Conservation (phyloP, 2,888 invertebrate genomes). For the Aporophyla lueneburgensis region DNA sequence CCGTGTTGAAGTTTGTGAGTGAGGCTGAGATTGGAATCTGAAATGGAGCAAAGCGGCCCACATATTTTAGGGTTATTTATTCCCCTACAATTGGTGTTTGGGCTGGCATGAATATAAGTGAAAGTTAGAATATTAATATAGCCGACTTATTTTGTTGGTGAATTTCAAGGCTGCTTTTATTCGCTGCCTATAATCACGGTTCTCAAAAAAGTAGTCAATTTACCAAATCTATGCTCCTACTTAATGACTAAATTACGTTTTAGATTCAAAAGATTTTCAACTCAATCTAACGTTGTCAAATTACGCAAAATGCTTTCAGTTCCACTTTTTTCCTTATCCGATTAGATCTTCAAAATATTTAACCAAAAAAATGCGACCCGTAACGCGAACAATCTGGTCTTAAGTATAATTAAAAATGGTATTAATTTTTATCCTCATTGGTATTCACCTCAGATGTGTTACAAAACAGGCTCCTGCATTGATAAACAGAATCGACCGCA, state of each 20-base stretch:
- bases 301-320: slow-evolving; percentile 18
- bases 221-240: neutral
- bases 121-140: slow-evolving; percentile 42
- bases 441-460: slow-evolving; percentile 52
- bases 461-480: slow-evolving; percentile 58
- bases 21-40: slow-evolving; percentile 60
- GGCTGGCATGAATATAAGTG: slow-evolving; percentile 27
- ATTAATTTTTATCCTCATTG: slow-evolving; percentile 52
- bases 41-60: slow-evolving; percentile 57
- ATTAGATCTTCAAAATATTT: slow-evolving; percentile 8
- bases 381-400: slow-evolving; percentile 31
- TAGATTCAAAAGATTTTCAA: slow-evolving; percentile 6
- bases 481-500: slow-evolving; percentile 67
- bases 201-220: neutral
- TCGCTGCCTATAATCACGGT: neutral
- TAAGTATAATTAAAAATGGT: slow-evolving; percentile 45
- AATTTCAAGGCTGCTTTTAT: slow-evolving; percentile 12
- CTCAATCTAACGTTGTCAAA: slow-evolving; percentile 15
- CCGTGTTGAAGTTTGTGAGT: slow-evolving; percentile 59
- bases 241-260: slow-evolving; percentile 10
- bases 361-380: slow-evolving; percentile 10
- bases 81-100: slow-evolving; percentile 44
- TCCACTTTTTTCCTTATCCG: neutral
- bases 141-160: slow-evolving; percentile 13
- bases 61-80: slow-evolving; percentile 64